phyloP scores from a whole-genome alignment of 2,797 vertebrate species.

The Heliangelus exortis region DNA sequence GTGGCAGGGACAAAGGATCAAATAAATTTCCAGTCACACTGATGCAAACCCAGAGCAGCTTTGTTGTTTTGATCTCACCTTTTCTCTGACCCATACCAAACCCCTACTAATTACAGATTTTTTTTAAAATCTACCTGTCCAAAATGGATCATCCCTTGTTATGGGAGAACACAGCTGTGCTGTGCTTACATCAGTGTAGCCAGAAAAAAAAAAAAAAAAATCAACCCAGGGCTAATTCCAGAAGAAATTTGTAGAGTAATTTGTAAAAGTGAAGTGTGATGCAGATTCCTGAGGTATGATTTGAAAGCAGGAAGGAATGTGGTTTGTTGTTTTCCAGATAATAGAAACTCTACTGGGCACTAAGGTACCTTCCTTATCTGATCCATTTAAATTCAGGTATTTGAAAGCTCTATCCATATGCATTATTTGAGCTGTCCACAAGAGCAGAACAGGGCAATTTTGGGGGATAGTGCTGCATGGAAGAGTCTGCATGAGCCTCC shows the following conservation, averaged over 20 bases:
- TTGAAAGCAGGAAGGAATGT: constrained; percentile 67
- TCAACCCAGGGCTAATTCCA: not conserved
- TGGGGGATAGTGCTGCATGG: constrained; percentile 72
- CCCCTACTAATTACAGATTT: not conserved
- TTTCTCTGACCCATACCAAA: not conserved
- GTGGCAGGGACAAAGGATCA: constrained; percentile 29
- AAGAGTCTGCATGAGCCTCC: constrained; percentile 83
- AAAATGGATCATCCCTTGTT: not conserved
- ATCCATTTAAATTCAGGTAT: constrained; percentile 65
- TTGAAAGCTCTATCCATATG: constrained; percentile 41
- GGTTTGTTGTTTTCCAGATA: constrained; percentile 62
- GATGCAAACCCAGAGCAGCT: constrained; percentile 50
- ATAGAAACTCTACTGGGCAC: constrained; percentile 53
- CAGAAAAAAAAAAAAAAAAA: not conserved
- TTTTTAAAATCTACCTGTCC: not conserved
- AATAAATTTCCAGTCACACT: constrained; percentile 1
- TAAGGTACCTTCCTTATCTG: constrained; percentile 62
- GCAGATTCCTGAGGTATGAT: not conserved
- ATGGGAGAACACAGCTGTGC: not conserved
- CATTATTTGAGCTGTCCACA: constrained; percentile 63
- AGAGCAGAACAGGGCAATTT: constrained; percentile 55
- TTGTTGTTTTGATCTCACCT: not conserved
- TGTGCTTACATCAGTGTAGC: constrained; percentile 57
- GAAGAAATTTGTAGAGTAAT: constrained; percentile 1
- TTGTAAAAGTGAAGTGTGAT: constrained; percentile 43